Base-by-base conservation (phyloP, 53 echinoderm and acorn worm species). In the Antedon mediterranea region DNA sequence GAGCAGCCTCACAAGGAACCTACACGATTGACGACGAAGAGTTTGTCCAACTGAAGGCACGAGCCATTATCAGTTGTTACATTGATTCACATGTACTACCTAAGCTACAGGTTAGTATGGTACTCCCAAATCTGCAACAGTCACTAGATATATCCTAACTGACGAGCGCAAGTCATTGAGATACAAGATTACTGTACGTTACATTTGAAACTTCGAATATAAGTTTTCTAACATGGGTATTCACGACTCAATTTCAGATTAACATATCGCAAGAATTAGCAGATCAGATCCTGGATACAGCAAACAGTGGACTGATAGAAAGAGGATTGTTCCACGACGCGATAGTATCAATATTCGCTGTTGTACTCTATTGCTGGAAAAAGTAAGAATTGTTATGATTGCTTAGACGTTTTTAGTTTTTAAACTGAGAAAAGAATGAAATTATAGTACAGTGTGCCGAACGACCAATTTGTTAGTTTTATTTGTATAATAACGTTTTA, bases 301-400 rank as follows among this genome's bases (percentile, higher is more conserved):
- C 77, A 20, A 82, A 83, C 34, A 88, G 90, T 44, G 93, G 98
- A 28, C 75, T 98, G 18, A 88, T 98, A 29, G 98, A 98, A 73
- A 75, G 98, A 29, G 98, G 98, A 1, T 80, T 98, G 42, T 98
- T 98, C 43, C 93, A 98, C 33, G 93, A 98, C 73, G 98, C 93
- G 9, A 90, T 93, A 26, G 75, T 93, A 9, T 86, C 90, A 28
- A 93, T 86, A 70, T 98, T 98, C 73, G 82, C 86, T 15, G 98
- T 98, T 2, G 34, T 98, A 20, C 81, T 98, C 30, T 88, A 98
- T 82, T 98, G 89, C 84, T 98, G 93, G 93, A 98, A 92, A 79
- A 90, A 93, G 98, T 94, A 82, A 88, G 78, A 31, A n/a, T n/a
- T n/a, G n/a, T 37, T 6, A 6, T 37, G 4, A 11, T 37, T 6